Percentiles rank a stretch among this genome's conserved stretches.
phyloP scores from a whole-genome alignment of 2,113 vertebrate species.

The Caretta caretta region DNA sequence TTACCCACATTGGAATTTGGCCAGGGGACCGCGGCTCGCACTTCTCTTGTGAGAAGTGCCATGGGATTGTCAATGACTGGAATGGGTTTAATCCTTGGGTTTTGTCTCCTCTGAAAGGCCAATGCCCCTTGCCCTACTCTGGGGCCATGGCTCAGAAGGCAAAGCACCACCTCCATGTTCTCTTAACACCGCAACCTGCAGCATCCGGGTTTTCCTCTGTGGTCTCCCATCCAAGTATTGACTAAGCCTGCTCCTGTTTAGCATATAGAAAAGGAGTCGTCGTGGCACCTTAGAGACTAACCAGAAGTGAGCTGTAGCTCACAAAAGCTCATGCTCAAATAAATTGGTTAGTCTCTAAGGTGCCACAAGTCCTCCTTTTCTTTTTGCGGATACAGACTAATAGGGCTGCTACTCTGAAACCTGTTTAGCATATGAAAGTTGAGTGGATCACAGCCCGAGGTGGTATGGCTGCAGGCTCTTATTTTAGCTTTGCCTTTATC shows the following conservation, averaged over 20 bases:
- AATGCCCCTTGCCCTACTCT: not conserved
- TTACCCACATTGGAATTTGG: not conserved
- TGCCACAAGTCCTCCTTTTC: no score
- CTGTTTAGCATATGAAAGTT: accelerated
- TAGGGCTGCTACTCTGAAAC: no score
- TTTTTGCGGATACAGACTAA: no score
- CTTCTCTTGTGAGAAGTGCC: not conserved
- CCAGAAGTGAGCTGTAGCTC: no score
- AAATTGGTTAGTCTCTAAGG: no score
- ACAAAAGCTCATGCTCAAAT: no score
- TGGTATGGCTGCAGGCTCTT: accelerated
- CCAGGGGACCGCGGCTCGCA: not conserved
- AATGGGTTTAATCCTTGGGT: accelerated
- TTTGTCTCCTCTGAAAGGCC: not conserved
- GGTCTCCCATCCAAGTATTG: accelerated
- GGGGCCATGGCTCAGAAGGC: accelerated
- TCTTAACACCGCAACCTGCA: not conserved
- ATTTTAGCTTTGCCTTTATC: not conserved
- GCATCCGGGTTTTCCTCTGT: not conserved
- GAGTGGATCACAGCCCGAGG: not conserved
- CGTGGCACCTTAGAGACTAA: no score
- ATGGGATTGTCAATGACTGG: not conserved
- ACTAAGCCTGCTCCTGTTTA: not conserved
- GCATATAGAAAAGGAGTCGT: accelerated
- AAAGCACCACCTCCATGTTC: not conserved